Conservation (phyloP, 2,888 invertebrate genomes). For the Morpho helenor region DNA sequence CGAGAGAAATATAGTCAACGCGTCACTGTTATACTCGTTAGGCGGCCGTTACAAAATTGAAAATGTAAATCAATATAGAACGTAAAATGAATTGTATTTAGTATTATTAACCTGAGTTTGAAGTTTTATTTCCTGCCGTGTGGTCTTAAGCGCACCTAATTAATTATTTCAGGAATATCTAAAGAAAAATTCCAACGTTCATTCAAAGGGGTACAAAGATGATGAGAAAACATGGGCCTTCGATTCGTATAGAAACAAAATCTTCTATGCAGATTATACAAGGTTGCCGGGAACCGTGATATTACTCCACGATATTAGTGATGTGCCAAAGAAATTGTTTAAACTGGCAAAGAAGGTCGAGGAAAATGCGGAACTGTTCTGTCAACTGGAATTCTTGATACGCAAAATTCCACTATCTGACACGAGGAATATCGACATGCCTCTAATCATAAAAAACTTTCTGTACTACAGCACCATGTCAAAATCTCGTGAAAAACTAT, state of each 20-base stretch:
- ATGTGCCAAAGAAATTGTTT: slow-evolving; percentile 2
- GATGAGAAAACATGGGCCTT: not conserved
- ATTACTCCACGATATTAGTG: not conserved
- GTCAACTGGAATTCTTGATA: slow-evolving; percentile 19
- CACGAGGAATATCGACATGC: slow-evolving; percentile 16
- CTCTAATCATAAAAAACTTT: slow-evolving; percentile 19
- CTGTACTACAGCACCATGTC: not conserved
- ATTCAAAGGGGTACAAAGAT: slow-evolving; percentile 3
- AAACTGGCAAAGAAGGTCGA: slow-evolving; percentile 10
- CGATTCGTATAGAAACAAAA: not conserved
- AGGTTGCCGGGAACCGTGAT: not conserved
- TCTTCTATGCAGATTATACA: not conserved
- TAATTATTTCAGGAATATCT: slow-evolving; percentile 5
- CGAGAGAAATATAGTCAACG: too few species aligned
- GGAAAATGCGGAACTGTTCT: slow-evolving; percentile 14
- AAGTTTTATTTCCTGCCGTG: not conserved
- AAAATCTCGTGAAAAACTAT: too few species aligned
- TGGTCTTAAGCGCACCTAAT: not conserved
- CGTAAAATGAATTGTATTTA: too few species aligned
- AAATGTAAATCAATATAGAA: too few species aligned
- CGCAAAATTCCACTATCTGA: slow-evolving; percentile 9
- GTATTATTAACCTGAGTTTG: too few species aligned
- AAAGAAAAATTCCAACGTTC: not conserved
- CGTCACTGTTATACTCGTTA: too few species aligned
- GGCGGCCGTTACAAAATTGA: too few species aligned